Base-by-base conservation (phyloP, 92 coral and sea anemone genomes). In the Siderastrea radians region DNA sequence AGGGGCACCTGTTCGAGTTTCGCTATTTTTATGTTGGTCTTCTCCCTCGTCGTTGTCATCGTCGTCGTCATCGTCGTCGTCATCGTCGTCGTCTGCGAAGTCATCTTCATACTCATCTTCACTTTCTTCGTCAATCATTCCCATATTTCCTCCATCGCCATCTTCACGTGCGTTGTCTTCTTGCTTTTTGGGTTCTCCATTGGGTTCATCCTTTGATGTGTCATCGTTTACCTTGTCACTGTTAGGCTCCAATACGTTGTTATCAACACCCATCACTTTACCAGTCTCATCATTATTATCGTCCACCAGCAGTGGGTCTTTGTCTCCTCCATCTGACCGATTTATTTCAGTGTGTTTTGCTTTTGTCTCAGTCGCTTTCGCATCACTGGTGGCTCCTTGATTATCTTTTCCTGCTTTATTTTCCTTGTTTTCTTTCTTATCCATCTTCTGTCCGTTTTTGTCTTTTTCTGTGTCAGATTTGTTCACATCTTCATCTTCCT, bases 61-160 rank as follows among this genome's bases (percentile, higher is more conserved):
- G 0, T 79, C 80, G 3, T 82, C 82, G 0, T 75, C 65, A 1
- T 64, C 88, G 47, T 81, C 88, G n/a, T 70, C 62, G 38, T 78
- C 86, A 19, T 59, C 83, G 55, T 52, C 69, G 16, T 80, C 75
- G 0, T 68, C 74, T 5, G 60, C 68, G 0, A 53, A 66, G 10
- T 79, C 71, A 17, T 73, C 86, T 14, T 60, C 84, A 43, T 86
- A 86, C 17, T 71, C 76, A 3, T 45, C 88, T 14, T 74, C 88
- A 6, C 64, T 81, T 49, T 62, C 88, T 16, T 55, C 89, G 19
- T 54, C 75, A 11, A 69, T 67, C 77, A 62, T 71, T 17, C 19
- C 77, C 3, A 69, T 82, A 49, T 59, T 70, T 55, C 77, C 55
- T 19, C 65, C 83, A 43, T 59, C 69, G 6, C 3, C 86, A 8